Percentiles rank a stretch among this genome's conserved stretches.
These are phyloP conservation scores for Oryzias celebensis DNA, from an alignment of 2,113 vertebrate genomes.

Conservation along the genomic window DNA sequence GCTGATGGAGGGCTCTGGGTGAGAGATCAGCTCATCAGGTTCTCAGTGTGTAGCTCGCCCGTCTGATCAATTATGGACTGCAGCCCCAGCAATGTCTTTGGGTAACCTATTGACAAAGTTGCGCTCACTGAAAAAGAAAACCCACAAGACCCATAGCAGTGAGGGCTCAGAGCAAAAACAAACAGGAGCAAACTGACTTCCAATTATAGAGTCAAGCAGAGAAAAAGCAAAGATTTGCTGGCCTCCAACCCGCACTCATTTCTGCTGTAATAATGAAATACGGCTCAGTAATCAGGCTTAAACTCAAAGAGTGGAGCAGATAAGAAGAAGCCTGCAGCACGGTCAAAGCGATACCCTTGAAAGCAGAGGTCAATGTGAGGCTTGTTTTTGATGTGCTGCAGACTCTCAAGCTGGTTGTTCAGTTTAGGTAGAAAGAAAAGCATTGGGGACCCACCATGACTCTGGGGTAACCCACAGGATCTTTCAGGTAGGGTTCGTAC, in stretches of 20 bases:
- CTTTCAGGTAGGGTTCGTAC: conserved; percentile 88
- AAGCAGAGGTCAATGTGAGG: conserved; percentile 37
- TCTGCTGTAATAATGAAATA: conserved; percentile 65
- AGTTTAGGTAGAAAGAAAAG: background rate
- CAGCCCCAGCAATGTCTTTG: conserved; percentile 70
- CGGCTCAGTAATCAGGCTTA: conserved; percentile 39
- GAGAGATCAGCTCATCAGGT: conserved; percentile 81
- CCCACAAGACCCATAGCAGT: conserved; percentile 26
- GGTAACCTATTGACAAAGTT: conserved; percentile 77
- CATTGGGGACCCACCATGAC: conserved; percentile 80
- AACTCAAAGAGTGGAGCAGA: conserved; percentile 33
- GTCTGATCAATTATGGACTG: conserved; percentile 74
- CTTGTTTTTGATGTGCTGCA: conserved; percentile 25
- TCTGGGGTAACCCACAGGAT: conserved; percentile 87
- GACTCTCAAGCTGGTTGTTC: background rate
- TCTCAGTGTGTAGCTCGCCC: conserved; percentile 59
- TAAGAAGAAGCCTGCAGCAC: conserved; percentile 35
- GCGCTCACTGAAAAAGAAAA: conserved; percentile 48
- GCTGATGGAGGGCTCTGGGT: conserved; percentile 59
- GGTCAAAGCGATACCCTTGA: conserved; percentile 31
- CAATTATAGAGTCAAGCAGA: conserved; percentile 40
- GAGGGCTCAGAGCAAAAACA: conserved; percentile 32
- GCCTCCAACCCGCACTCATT: conserved; percentile 35
- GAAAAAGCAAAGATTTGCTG: conserved; percentile 34
- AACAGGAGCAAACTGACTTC: conserved; percentile 2